phyloP scores from a whole-genome alignment of 2,797 vertebrate genomes.

The Toxotes lorentzi region DNA sequence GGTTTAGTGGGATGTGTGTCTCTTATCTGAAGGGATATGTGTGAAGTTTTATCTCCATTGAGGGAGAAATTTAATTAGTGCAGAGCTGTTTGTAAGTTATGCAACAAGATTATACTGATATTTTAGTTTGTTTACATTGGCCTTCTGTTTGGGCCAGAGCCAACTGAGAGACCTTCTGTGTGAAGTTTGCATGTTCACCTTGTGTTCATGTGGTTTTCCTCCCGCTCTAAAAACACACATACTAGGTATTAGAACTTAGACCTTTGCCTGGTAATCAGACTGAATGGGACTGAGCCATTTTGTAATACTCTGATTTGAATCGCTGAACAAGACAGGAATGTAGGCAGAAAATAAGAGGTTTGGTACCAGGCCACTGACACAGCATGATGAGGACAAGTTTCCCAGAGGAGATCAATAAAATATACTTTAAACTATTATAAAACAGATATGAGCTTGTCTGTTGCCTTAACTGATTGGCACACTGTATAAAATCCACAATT shows the following conservation, averaged over 20 bases:
- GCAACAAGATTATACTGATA: background rate
- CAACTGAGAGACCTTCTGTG: background rate
- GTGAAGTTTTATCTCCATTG: slow-evolving; percentile 26
- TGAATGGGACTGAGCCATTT: background rate
- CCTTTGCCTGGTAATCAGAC: background rate
- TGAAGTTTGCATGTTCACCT: background rate
- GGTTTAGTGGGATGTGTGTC: background rate
- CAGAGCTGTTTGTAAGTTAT: slow-evolving; percentile 3
- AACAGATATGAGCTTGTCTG: background rate
- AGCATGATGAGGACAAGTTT: background rate
- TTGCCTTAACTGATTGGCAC: background rate
- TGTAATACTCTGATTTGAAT: background rate
- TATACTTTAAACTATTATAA: background rate
- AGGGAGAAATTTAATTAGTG: slow-evolving; percentile 13
- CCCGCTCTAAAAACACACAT: background rate
- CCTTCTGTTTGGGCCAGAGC: background rate
- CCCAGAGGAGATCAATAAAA: background rate
- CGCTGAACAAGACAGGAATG: background rate
- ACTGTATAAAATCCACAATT: background rate
- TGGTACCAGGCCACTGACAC: background rate
- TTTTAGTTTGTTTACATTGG: background rate
- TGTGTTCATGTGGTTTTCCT: background rate
- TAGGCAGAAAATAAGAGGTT: background rate
- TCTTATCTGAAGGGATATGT: slow-evolving; percentile 1
- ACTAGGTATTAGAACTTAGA: background rate